Evolutionary conservation across 2,888 invertebrate genomes (phyloP).

Genomic region (Trissonchulus latispiculum): DNA sequence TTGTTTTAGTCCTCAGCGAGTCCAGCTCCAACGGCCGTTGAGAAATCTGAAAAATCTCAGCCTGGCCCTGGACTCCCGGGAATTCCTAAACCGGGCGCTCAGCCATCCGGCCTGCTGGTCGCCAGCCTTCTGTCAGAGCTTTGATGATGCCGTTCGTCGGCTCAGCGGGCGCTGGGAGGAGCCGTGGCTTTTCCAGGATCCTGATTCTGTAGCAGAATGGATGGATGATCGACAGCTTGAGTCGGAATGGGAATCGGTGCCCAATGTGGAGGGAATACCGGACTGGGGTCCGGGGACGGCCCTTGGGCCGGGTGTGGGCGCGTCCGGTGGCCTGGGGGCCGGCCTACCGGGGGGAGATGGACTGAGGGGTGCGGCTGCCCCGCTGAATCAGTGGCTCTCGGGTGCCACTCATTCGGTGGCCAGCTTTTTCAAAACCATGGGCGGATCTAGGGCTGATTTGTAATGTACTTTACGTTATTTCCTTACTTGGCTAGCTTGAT

Average conservation of each 20-base stretch:
- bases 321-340: not conserved
- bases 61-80: not conserved
- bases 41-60: not conserved
- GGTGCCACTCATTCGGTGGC: slow-evolving; percentile 11
- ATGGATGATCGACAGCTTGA: not conserved
- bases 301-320: not conserved
- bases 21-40: not conserved
- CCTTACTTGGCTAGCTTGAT: no score
- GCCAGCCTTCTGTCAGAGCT: not conserved
- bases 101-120: not conserved
- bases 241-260: not conserved
- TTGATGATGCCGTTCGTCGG: not conserved
- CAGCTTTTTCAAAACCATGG: slow-evolving; percentile 3
- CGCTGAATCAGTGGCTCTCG: not conserved
- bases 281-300: not conserved
- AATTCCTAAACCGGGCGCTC: not conserved
- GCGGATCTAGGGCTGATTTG: not conserved
- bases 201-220: not conserved
- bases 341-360: not conserved
- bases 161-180: not conserved
- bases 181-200: not conserved
- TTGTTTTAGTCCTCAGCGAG: not conserved
- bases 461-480: not conserved
- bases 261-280: not conserved
- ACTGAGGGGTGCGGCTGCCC: not conserved